Evolutionary conservation across 2,113 vertebrate species (phyloP).

Genomic region (Oceanodroma tethys): DNA sequence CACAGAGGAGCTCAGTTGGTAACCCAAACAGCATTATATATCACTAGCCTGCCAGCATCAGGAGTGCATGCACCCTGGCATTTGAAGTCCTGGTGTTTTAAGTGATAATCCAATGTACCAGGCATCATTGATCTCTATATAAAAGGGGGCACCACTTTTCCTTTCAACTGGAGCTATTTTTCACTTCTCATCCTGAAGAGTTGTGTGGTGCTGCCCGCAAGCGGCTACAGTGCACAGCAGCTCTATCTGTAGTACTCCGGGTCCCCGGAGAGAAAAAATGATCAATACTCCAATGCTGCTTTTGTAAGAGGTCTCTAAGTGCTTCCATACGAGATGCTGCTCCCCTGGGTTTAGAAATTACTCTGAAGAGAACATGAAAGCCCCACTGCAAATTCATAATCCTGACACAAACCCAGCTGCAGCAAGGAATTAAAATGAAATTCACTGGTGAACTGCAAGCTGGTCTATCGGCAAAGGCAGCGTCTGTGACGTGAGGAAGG

Average conservation of each 20-base stretch:
- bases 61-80: constrained; percentile 43
- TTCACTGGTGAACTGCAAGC: neutral
- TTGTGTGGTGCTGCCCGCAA: constrained; percentile 63
- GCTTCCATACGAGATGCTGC: constrained; percentile 7
- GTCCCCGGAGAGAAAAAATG: constrained; percentile 25
- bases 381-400: constrained; percentile 27
- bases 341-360: constrained; percentile 40
- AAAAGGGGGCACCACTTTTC: constrained; percentile 53
- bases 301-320: constrained; percentile 46
- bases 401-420: constrained; percentile 36
- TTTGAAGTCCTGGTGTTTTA: constrained; percentile 43
- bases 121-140: constrained; percentile 45
- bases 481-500: neutral
- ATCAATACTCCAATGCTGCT: constrained; percentile 29
- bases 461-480: neutral
- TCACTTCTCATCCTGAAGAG: constrained; percentile 47
- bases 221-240: constrained; percentile 46
- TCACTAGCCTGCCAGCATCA: constrained; percentile 11
- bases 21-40: constrained; percentile 60
- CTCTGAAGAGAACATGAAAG: constrained; percentile 30
- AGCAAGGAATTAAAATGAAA: constrained; percentile 26
- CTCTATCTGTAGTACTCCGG: neutral
- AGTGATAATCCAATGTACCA: constrained; percentile 55
- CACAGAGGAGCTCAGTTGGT: neutral
- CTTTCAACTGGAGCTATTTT: constrained; percentile 47